These are phyloP conservation scores for Calameuta filiformis DNA, from an alignment of 2,888 invertebrate species.

Conservation along the genomic window DNA sequence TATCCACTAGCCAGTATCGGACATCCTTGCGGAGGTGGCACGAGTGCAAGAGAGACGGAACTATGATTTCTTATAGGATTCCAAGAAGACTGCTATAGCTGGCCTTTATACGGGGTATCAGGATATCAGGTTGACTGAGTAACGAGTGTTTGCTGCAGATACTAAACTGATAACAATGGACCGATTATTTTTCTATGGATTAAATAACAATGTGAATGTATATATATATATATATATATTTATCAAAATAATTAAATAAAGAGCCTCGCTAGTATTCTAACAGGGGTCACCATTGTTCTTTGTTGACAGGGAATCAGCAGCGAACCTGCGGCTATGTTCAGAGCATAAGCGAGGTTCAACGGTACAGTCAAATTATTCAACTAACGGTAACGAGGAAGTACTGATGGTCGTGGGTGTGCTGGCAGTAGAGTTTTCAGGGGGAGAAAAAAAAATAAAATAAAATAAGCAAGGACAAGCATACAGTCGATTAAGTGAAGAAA, in stretches of 20 bases:
- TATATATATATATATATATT: not conserved
- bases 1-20: not conserved
- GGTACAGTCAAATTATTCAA: not conserved
- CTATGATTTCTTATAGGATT: not conserved
- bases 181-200: too few species aligned
- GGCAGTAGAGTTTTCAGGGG: not conserved
- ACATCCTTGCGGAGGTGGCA: not conserved
- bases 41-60: not conserved
- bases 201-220: too few species aligned
- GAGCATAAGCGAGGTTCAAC: not conserved
- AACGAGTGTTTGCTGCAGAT: not conserved
- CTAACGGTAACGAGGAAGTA: not conserved
- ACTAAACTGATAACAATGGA: too few species aligned
- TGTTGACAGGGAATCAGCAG: not conserved
- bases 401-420: not conserved
- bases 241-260: not conserved
- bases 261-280: not conserved
- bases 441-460: not conserved
- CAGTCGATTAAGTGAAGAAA: not conserved
- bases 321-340: not conserved
- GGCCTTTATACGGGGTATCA: too few species aligned
- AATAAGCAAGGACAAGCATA: not conserved
- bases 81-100: too few species aligned
- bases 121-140: too few species aligned
- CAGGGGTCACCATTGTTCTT: not conserved